Base-by-base conservation (phyloP, 2,888 invertebrate genomes). In the Ormyrus nitidulus region DNA sequence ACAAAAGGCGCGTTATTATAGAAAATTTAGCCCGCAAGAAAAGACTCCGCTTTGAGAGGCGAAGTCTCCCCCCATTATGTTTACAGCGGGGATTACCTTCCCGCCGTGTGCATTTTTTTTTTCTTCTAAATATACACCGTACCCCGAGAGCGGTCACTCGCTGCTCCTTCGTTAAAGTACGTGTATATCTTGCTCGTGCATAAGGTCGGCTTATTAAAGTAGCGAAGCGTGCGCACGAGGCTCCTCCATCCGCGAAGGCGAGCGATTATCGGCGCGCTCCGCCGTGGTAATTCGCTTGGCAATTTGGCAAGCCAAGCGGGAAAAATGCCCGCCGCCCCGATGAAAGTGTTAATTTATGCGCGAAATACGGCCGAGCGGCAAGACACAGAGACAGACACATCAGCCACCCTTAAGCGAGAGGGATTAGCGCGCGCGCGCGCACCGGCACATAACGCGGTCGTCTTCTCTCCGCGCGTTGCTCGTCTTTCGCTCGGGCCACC, bases 261-360 rank as follows among this genome's bases (percentile, higher is more conserved):
- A 64, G 58, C 74, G 79, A 79, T 79, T 79, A 75, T 75, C 61
- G 73, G 11, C 51, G 59, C 58, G 46, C 49, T 54, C 53, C 88
- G 87, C 53, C 48, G 83, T 86, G 87, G 85, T 90, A 90, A 90
- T 90, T 86, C 86, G 86, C 86, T 87, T 88, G 86, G 76, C 86
- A 87, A 89, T 89, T 88, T 88, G 86, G 86, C 84, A 86, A 88
- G 85, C 83, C 87, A 83, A 88, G 87, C 88, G 87, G 3, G 0
- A 86, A 84, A 83, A 86, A 85, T 72, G n/a, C 13, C 19, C 53
- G 13, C 51, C n/a, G 61, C n/a, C 85, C 80, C 86, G 81, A 83
- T 85, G 86, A 85, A 86, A 85, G 85, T 84, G 85, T 83, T 85
- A 85, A 85, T 85, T 84, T 85, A 85, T 84, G 84, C 84, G 84